A percentile compares a stretch with the other conserved stretches of the same genome.
These are phyloP conservation scores for Scrobipalpa atriplicella DNA, from an alignment of 2,888 invertebrate species.

Conservation along the genomic window DNA sequence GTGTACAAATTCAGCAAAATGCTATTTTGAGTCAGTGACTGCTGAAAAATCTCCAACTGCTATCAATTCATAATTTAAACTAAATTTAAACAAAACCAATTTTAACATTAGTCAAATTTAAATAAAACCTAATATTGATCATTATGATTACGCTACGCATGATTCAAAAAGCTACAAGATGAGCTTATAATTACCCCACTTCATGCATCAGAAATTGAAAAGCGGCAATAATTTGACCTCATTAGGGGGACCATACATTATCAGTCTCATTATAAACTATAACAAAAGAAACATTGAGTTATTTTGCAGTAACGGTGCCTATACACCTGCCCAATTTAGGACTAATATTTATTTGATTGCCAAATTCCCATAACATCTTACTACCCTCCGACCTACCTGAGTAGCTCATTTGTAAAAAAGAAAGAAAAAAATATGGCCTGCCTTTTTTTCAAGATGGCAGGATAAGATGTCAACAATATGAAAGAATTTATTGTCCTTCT, in stretches of 20 bases:
- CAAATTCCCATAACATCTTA: conserved; percentile 55
- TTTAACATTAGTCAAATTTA: too few relatives aligned
- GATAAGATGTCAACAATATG: conserved; percentile 33
- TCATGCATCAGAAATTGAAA: conserved; percentile 29
- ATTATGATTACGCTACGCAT: background rate
- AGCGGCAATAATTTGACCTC: conserved; percentile 41
- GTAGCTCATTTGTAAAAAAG: conserved; percentile 46
- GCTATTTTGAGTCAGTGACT: too few relatives aligned
- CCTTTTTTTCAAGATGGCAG: conserved; percentile 35
- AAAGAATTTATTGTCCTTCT: conserved; percentile 47
- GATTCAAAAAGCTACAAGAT: background rate
- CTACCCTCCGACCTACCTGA: conserved; percentile 35
- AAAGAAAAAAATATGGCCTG: conserved; percentile 31
- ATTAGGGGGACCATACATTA: conserved; percentile 41
- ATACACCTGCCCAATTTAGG: conserved; percentile 66
- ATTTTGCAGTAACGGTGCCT: conserved; percentile 51
- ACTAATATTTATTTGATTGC: conserved; percentile 81
- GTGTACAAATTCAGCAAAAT: too few relatives aligned
- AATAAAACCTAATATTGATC: too few relatives aligned
- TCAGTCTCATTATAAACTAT: conserved; percentile 28
- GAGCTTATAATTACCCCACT: conserved; percentile 2
- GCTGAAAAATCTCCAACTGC: too few relatives aligned
- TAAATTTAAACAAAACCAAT: too few relatives aligned
- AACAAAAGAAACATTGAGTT: conserved; percentile 51
- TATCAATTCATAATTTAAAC: too few relatives aligned